A percentile compares a stretch with the other conserved stretches of the same genome.
Conservation (phyloP, 2,113 vertebrate genomes). For the Willisornis vidua region DNA sequence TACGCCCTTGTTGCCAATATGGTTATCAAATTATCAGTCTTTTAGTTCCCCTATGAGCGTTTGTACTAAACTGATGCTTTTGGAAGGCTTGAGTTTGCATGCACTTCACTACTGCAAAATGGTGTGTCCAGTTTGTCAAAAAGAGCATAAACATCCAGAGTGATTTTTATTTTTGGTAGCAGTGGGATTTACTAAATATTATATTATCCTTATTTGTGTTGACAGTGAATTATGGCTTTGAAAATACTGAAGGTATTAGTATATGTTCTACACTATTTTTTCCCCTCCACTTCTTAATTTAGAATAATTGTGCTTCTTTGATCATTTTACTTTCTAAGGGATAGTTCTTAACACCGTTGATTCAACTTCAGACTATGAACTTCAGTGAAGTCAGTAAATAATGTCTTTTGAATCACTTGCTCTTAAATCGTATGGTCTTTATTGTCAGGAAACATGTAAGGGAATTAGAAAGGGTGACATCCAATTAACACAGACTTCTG, state of each 20-base stretch:
- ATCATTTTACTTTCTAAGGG: not conserved
- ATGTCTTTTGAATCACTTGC: conserved; percentile 9
- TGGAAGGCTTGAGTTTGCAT: not conserved
- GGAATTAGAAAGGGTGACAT: conserved; percentile 71
- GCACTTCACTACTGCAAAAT: not conserved
- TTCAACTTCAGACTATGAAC: not conserved
- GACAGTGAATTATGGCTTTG: not conserved
- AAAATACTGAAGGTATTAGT: not conserved
- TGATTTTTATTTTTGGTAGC: not conserved
- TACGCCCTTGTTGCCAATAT: not conserved
- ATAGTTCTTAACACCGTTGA: not conserved
- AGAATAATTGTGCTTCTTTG: not conserved
- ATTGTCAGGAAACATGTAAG: conserved; percentile 53
- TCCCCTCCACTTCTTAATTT: not conserved
- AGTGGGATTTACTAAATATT: not conserved
- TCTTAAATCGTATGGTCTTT: conserved; percentile 58
- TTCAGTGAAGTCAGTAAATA: conserved; percentile 45
- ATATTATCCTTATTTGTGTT: not conserved
- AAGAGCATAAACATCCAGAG: not conserved
- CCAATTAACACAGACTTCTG: conserved; percentile 76
- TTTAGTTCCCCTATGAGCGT: not conserved
- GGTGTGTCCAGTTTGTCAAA: not conserved
- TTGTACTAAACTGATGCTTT: not conserved
- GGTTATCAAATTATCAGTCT: not conserved
- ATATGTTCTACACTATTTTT: not conserved